These are phyloP conservation scores for Sylvietta virens DNA, from an alignment of 2,113 vertebrate species.

Conservation along the genomic window DNA sequence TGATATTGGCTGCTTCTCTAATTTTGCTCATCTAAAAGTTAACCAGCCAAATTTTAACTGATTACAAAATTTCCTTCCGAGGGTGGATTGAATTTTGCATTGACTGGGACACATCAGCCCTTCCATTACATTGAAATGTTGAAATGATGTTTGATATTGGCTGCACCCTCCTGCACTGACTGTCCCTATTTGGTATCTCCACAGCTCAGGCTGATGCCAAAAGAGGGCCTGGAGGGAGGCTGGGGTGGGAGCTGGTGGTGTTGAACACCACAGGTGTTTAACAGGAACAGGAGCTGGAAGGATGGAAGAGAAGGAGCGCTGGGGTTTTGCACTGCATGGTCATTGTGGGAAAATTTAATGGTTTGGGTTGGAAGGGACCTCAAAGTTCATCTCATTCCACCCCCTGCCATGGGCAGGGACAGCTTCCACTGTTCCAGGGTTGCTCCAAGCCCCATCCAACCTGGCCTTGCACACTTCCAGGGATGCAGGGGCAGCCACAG, in stretches of 20 bases:
- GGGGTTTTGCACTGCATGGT: neutral
- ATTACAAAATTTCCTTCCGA: no score
- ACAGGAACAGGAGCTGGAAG: neutral
- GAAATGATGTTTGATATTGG: no score
- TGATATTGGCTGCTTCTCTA: no score
- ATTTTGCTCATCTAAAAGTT: no score
- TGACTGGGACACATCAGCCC: no score
- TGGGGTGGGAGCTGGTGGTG: neutral
- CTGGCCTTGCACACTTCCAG: neutral
- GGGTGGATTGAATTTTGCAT: no score
- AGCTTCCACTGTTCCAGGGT: accelerated
- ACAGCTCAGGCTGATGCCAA: accelerated
- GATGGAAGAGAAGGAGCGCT: neutral
- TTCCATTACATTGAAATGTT: no score
- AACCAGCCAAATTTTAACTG: no score
- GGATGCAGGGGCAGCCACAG: neutral
- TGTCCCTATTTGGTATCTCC: neutral
- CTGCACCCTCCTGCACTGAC: neutral
- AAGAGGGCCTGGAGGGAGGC: neutral
- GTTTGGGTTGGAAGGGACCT: neutral
- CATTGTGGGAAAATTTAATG: accelerated
- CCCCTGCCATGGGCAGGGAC: neutral
- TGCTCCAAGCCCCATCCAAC: accelerated
- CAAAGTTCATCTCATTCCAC: neutral
- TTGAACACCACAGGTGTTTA: neutral